Percentiles rank a stretch among this genome's conserved stretches.
Evolutionary conservation across 2,113 vertebrate genomes (phyloP).

Genomic region (Cranoglanis bouderius): DNA sequence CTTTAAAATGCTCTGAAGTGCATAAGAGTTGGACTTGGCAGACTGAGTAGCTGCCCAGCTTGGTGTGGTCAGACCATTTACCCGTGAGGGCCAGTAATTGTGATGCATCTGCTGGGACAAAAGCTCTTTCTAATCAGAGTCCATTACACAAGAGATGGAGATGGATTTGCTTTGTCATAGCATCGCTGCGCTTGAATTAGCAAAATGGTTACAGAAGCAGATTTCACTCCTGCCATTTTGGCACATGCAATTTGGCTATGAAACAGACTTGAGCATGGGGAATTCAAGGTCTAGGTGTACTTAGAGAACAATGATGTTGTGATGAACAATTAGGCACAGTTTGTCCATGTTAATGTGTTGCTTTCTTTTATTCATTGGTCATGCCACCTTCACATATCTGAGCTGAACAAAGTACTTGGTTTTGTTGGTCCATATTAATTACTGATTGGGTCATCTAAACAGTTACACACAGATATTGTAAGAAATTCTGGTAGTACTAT

Average conservation of each 20-base stretch:
- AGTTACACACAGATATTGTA: neutral
- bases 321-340: slow-evolving; percentile 40
- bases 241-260: slow-evolving; percentile 58
- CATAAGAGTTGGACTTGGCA: slow-evolving; percentile 32
- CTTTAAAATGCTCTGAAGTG: neutral
- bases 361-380: neutral
- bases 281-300: slow-evolving; percentile 54
- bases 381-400: neutral
- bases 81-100: slow-evolving; percentile 51
- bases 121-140: slow-evolving; percentile 56
- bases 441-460: neutral
- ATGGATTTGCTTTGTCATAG: slow-evolving; percentile 65
- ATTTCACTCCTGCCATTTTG: slow-evolving; percentile 49
- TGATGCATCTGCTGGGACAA: slow-evolving; percentile 62
- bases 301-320: slow-evolving; percentile 17
- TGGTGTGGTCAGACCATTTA: slow-evolving; percentile 24
- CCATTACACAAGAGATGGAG: slow-evolving; percentile 52
- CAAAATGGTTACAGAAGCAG: slow-evolving; percentile 54
- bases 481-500: neutral
- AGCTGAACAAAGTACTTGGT: neutral
- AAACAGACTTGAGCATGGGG: slow-evolving; percentile 21
- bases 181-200: slow-evolving; percentile 57
- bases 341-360: slow-evolving; percentile 33
- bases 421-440: neutral
- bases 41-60: slow-evolving; percentile 44